Evolutionary conservation across 2,113 vertebrate species (phyloP).

Genomic region (Odontesthes bonariensis): DNA sequence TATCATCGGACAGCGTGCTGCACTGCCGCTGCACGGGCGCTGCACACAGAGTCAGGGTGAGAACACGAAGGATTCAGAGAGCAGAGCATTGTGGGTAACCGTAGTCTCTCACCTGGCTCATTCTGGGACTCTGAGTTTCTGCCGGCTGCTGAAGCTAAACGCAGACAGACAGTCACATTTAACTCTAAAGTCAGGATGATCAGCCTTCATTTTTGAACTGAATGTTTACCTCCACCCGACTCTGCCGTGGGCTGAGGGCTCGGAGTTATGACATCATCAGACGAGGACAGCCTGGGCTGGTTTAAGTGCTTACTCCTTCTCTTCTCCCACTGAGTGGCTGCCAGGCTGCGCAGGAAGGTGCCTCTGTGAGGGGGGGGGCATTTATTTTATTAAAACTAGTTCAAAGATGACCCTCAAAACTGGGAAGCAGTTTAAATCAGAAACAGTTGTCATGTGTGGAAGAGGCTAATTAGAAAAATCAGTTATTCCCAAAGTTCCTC

Average conservation of each 20-base stretch:
- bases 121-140: conserved; percentile 48
- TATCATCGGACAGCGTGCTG: conserved; percentile 81
- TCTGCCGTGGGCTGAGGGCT: neutral
- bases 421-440: too few species aligned
- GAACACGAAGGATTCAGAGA: neutral
- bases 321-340: conserved; percentile 84
- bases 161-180: neutral
- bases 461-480: too few species aligned
- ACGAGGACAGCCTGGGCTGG: conserved; percentile 43
- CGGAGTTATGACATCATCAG: conserved; percentile 42
- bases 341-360: conserved; percentile 90
- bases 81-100: conserved; percentile 13
- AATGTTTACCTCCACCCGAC: neutral
- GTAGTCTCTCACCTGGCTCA: conserved; percentile 75
- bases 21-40: conserved; percentile 61
- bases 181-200: too few species aligned
- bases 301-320: conserved; percentile 70
- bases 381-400: too few species aligned
- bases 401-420: too few species aligned
- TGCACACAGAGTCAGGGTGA: conserved; percentile 1
- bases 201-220: neutral
- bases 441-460: too few species aligned
- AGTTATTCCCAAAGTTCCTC: too few species aligned
- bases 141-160: neutral
- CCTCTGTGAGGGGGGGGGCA: conserved; percentile 80